Percentiles rank a stretch among this genome's conserved stretches.
Conservation (phyloP, 2,797 vertebrate species). For the Eulemur rubriventer region DNA sequence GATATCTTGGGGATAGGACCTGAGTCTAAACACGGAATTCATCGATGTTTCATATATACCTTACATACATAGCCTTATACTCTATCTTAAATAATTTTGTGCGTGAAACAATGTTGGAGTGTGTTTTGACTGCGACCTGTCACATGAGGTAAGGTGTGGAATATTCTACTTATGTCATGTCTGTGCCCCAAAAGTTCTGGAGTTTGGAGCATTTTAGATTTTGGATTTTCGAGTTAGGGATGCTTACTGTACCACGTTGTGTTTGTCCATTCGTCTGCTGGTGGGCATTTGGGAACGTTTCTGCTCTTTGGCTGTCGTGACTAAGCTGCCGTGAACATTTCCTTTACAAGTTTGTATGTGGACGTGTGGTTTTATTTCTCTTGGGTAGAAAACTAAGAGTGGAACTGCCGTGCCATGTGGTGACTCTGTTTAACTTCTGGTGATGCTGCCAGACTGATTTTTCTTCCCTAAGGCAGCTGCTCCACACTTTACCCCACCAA, state of each 20-base stretch:
- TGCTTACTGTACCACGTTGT: rapidly evolving
- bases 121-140: neutral
- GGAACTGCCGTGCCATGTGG: neutral
- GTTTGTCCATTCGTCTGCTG: rapidly evolving
- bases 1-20: neutral
- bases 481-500: neutral
- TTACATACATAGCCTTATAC: neutral
- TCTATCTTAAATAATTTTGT: neutral
- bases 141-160: neutral
- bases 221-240: neutral
- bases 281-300: neutral
- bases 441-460: neutral
- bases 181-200: neutral
- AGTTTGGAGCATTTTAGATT: neutral
- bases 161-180: neutral
- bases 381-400: neutral
- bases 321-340: neutral
- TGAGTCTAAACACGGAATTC: neutral
- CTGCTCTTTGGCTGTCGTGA: neutral
- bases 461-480: neutral
- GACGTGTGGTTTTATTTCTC: neutral
- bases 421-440: neutral
- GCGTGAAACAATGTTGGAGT: neutral
- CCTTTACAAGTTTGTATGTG: neutral
- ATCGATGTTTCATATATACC: neutral